Evolutionary conservation across 1,140 invertebrate species (phyloP), one percentile per base, ranked within the genome.

Genomic region (Battus philenor): DNA sequence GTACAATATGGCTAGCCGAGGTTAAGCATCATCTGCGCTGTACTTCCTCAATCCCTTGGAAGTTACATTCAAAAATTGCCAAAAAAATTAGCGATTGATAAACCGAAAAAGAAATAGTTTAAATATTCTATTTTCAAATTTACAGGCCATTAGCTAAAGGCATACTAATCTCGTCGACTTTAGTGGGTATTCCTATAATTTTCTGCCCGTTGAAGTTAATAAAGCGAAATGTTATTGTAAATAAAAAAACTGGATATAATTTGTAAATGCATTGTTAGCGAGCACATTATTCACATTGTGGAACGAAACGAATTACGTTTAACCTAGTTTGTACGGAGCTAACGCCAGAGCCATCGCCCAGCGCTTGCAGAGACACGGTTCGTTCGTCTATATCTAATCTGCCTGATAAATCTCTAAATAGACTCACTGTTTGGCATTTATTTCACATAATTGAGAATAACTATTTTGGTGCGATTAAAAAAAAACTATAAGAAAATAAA

Each of bases 291-390:
- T 29, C 38, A 41, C 24, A 24, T 9, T 12, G 38, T 41, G 22
- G 38, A 41, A 27, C 38, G 20, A 41, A 27, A 41, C 38, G 24
- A 41, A 41, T 41, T 41, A 13, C 24, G 29, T 41, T 41, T 41
- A 41, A 41, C 38, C 24, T 27, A 41, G 12, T 41, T 41, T 29
- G 7, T 9, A 41, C 24, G 38, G 16, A 26, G 7, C 24, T 9
- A 41, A 27, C 24, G 24, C 27, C n/a, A n/a, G 24, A 12, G 8
- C 38, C n/a, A 12, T n/a, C 29, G 27, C 38, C 29, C 38, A 8
- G 13, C 38, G 8, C 16, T 41, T 24, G n/a, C n/a, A n/a, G 29
- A 41, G 38, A 29, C 29, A 33, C 34, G 15, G 5, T 4, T 41
- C 13, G 11, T 4, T 15, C 9, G 15, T n/a, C 22, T 15, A 10